Conservation (phyloP, 2,797 vertebrate species). For the Xenopus petersii region DNA sequence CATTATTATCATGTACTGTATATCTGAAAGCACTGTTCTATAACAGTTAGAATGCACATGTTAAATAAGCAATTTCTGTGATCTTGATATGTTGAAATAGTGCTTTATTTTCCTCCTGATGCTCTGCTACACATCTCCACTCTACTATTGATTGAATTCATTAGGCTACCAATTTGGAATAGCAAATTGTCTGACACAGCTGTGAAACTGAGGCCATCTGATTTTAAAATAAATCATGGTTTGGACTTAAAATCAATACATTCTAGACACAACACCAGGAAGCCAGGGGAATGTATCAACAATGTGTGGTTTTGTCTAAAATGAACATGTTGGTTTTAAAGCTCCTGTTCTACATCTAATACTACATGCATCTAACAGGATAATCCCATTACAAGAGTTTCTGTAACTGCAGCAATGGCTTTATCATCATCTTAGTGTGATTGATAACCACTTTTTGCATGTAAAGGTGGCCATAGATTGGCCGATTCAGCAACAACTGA, state of each 20-base stretch:
- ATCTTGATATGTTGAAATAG: neutral
- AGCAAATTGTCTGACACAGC: constrained; percentile 21
- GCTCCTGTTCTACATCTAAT: neutral
- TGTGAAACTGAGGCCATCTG: constrained; percentile 9
- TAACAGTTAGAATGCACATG: neutral
- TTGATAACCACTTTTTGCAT: no score
- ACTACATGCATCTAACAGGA: no score
- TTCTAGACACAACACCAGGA: constrained; percentile 2
- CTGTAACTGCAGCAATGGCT: no score
- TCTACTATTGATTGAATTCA: constrained; percentile 13
- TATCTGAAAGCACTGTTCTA: neutral
- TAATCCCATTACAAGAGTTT: no score
- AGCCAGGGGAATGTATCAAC: neutral
- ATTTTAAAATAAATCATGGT: constrained; percentile 25
- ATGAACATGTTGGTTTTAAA: neutral
- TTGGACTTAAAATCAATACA: constrained; percentile 21
- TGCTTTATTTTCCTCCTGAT: neutral
- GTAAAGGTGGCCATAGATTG: no score
- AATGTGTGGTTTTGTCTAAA: neutral
- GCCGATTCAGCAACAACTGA: no score
- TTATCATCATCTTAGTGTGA: no score
- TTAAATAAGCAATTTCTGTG: neutral
- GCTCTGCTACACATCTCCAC: neutral
- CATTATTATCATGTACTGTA: neutral
- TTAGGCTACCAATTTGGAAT: constrained; percentile 4